These are phyloP conservation scores for Heliconius himera DNA, from an alignment of 1,140 invertebrate genomes.

Conservation along the genomic window DNA sequence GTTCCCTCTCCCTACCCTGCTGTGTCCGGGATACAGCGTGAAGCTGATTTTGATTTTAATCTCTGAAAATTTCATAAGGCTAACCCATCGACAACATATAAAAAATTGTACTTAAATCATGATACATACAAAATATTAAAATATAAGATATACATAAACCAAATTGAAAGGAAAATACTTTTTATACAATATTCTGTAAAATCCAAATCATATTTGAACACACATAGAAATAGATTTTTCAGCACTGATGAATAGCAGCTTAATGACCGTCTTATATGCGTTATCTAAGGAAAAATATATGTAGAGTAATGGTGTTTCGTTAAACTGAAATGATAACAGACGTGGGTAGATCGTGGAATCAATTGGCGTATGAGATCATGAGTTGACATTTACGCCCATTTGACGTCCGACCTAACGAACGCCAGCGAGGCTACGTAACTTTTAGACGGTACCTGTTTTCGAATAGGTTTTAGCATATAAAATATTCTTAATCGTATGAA, in stretches of 20 bases:
- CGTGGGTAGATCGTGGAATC: background rate
- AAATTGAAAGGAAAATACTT: background rate
- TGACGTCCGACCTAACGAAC: constrained; percentile 23
- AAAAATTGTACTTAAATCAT: too few species aligned
- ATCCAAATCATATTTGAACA: background rate
- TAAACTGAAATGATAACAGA: background rate
- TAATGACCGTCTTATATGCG: background rate
- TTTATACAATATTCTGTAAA: background rate
- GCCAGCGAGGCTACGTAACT: constrained; percentile 18
- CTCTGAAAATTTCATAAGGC: too few species aligned
- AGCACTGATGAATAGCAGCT: background rate
- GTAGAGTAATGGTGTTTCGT: background rate
- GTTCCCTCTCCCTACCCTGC: too few species aligned
- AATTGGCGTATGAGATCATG: constrained; percentile 5
- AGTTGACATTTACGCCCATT: constrained; percentile 16
- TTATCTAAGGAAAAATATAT: background rate
- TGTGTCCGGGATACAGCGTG: too few species aligned
- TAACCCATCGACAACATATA: too few species aligned
- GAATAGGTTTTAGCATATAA: background rate
- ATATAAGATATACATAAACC: background rate
- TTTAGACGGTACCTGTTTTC: background rate
- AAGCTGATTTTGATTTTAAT: too few species aligned
- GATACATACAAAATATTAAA: background rate
- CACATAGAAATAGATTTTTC: background rate
- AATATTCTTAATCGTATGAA: too few species aligned